phyloP scores from a whole-genome alignment of 2,113 vertebrate genomes.

The Marmota flaviventris region DNA sequence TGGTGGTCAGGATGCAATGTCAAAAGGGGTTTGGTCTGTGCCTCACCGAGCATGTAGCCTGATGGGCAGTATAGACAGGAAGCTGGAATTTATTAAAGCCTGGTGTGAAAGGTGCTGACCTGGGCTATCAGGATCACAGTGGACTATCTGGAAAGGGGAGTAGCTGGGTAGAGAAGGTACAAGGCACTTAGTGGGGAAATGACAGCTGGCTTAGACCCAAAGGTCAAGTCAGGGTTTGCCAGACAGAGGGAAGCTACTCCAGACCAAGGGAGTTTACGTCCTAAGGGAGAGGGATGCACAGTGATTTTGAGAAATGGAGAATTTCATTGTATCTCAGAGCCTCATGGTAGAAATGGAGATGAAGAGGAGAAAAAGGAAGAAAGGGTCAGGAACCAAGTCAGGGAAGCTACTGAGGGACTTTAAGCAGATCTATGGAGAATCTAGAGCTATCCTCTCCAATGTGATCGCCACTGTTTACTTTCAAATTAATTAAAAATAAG shows the following conservation, averaged over 20 bases:
- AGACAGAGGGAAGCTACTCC: background rate
- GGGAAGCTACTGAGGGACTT: background rate
- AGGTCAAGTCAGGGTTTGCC: background rate
- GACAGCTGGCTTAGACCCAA: background rate
- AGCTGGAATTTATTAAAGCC: background rate
- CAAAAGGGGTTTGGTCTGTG: background rate
- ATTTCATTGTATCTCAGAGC: background rate
- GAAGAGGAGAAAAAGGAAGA: background rate
- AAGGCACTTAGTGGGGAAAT: background rate
- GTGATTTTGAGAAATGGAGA: background rate
- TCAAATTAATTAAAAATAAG: background rate
- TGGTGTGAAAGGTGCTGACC: fast-evolving
- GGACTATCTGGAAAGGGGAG: background rate
- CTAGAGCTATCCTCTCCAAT: background rate
- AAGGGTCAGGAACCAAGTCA: background rate
- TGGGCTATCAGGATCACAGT: too few species aligned
- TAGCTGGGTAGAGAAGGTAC: background rate
- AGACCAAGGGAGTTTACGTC: background rate
- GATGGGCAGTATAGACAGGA: background rate
- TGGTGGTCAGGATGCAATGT: background rate
- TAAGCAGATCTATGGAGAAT: background rate
- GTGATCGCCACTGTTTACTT: background rate
- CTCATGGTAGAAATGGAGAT: background rate
- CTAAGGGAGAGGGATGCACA: background rate
- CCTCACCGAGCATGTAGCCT: background rate